Percentiles rank a stretch among this genome's conserved stretches.
Evolutionary conservation across 2,113 vertebrate species (phyloP).

Genomic region (Halcyon senegalensis): DNA sequence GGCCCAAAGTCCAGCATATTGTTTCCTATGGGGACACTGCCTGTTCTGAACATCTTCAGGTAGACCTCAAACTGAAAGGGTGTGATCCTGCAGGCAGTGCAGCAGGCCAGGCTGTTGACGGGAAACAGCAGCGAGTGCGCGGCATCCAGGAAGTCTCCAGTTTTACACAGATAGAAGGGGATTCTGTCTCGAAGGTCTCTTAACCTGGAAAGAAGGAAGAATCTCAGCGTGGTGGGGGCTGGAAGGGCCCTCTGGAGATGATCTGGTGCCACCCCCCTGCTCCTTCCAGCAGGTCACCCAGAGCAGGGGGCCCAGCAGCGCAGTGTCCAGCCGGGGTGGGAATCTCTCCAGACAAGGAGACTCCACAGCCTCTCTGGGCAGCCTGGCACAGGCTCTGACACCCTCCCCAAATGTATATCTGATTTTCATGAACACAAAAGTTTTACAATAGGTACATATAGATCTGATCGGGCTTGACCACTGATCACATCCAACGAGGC

Average conservation of each 20-base stretch:
- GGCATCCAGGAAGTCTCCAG: constrained; percentile 34
- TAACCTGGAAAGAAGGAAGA: constrained; percentile 4
- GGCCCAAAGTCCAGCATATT: background rate
- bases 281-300: background rate
- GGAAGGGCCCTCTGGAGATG: background rate
- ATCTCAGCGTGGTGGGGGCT: background rate
- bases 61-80: constrained; percentile 42
- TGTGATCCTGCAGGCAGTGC: constrained; percentile 6
- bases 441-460: background rate
- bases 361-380: background rate
- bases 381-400: background rate
- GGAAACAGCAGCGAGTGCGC: background rate
- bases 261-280: background rate
- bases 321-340: no score
- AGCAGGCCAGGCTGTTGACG: background rate
- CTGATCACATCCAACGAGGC: background rate
- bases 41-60: constrained; percentile 65
- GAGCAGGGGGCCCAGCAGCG: background rate
- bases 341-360: no score
- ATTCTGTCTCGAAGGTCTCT: constrained; percentile 34
- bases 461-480: background rate
- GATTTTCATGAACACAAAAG: background rate
- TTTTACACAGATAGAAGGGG: constrained; percentile 67
- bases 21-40: constrained; percentile 35
- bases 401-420: background rate